phyloP scores from a whole-genome alignment of 1,140 invertebrate species.

The Drosophila kanapiae region DNA sequence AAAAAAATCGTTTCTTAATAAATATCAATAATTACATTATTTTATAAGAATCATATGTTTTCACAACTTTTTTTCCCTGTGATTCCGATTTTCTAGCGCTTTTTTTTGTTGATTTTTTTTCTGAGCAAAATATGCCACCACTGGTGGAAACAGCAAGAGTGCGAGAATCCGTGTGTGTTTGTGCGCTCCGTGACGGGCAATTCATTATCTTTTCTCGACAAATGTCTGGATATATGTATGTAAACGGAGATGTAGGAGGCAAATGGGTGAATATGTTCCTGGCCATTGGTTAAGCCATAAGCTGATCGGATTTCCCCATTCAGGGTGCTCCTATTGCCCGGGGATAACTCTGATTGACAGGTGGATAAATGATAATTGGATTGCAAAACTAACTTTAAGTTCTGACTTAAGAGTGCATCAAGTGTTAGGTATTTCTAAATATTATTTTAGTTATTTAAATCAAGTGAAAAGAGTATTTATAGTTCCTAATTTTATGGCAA shows the following conservation, averaged over 20 bases:
- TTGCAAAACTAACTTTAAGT: background rate
- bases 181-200: constrained; percentile 34
- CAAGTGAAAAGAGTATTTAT: too few species aligned
- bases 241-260: background rate
- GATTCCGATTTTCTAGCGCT: too few species aligned
- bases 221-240: constrained; percentile 8
- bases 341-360: constrained; percentile 32
- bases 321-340: background rate
- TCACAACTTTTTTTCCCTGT: too few species aligned
- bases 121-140: too few species aligned
- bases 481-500: too few species aligned
- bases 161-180: constrained; percentile 10
- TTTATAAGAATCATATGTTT: too few species aligned
- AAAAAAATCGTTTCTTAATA: too few species aligned
- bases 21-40: too few species aligned
- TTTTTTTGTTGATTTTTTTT: too few species aligned
- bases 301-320: constrained; percentile 55
- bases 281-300: constrained; percentile 52
- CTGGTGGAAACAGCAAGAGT: too few species aligned
- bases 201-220: constrained; percentile 58
- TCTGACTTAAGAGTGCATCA: background rate
- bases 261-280: constrained; percentile 1
- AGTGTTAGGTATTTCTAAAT: background rate
- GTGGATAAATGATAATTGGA: constrained; percentile 22
- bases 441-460: too few species aligned